Base-by-base conservation (phyloP, 2,113 vertebrate species). In the Passer montanus region DNA sequence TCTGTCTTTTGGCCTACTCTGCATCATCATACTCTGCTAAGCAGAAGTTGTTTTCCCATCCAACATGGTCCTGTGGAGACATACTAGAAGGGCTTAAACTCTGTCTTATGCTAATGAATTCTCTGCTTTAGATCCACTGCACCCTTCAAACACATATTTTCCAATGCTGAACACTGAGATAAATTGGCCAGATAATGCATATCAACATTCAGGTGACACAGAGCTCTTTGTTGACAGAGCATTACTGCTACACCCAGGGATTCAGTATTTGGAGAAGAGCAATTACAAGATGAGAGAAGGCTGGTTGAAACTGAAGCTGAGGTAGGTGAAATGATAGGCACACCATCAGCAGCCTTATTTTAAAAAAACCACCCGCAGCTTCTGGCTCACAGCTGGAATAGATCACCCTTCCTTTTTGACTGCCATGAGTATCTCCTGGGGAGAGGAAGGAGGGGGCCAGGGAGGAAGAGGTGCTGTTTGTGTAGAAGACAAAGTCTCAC, bases 311-410 rank as follows among this genome's bases (percentile, higher is more conserved):
- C 31, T 1, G 0, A 87, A 84, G 53, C 73, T 87, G 58, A 82
- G 52, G 37, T 52, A 50, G 53, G 49, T 89, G 50, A 84, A 43
- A 55, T 2, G 60, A 49, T 14, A 82, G 59, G 43, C 37, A 80
- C 44, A 79, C 4, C 13, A 73, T 80, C 56, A 66, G 69, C 27
- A 55, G 43, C 27, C 17, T 86, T 60, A 67, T 84, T 96, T 62
- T 16, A 31, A 79, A 80, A 59, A 69, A 75, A 8, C 6, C 37
- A 56, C 43, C 37, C 15, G 3, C 33, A 89, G 8, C 47, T 92
- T 62, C 68, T 63, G 60, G 72, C 35, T 90, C 69, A 87, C 84
- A 95, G 80, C 41, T 95, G 80, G 66, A 75, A 44, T 31, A 94
- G 49, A 78, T 89, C 56, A 68, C 31, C 53, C 35, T 62, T 83